Conservation (phyloP, 1,140 invertebrate genomes). For the Saccostrea glomerata region DNA sequence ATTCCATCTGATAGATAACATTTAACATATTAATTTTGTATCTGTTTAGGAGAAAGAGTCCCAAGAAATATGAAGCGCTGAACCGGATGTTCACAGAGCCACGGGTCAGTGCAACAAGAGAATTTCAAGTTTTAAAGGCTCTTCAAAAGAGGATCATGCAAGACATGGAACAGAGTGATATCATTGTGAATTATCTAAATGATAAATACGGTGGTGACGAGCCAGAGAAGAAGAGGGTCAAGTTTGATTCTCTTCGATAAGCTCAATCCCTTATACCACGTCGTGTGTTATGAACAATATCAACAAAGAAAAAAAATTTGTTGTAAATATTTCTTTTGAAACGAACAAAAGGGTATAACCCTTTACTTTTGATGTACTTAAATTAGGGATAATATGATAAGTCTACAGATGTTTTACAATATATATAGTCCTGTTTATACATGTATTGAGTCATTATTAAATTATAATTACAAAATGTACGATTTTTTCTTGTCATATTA, state of each 20-base stretch:
- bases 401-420: too few relatives aligned
- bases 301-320: not conserved
- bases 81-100: slow-evolving; percentile 3
- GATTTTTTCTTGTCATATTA: too few relatives aligned
- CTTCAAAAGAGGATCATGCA: not conserved
- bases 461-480: too few relatives aligned
- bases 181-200: slow-evolving; percentile 4
- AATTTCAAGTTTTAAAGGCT: slow-evolving; percentile 24
- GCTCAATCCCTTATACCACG: not conserved
- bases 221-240: not conserved
- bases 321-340: not conserved
- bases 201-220: not conserved
- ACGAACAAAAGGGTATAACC: too few relatives aligned
- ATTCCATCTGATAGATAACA: not conserved
- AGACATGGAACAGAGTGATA: not conserved
- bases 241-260: not conserved
- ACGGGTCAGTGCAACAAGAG: not conserved
- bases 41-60: slow-evolving; percentile 20
- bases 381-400: too few relatives aligned
- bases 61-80: not conserved
- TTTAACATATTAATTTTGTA: not conserved
- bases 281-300: slow-evolving; percentile 11
- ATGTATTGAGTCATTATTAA: too few relatives aligned
- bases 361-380: too few relatives aligned
- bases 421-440: too few relatives aligned